phyloP scores from a whole-genome alignment of 2,113 vertebrate species.

The Amazona vittata region DNA sequence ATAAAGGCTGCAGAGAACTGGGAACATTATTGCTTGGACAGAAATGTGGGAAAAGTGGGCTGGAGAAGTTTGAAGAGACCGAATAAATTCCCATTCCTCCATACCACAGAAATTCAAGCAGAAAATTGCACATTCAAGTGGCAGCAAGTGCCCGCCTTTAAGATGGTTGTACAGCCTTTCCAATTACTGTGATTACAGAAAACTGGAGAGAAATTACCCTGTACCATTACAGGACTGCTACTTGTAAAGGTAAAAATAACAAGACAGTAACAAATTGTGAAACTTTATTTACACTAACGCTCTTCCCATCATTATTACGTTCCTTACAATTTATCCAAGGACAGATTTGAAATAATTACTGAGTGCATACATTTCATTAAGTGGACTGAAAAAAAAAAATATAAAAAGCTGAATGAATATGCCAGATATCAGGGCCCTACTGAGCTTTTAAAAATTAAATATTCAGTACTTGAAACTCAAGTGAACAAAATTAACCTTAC shows the following conservation, averaged over 20 bases:
- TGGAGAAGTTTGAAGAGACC: background rate
- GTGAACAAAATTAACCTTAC: background rate
- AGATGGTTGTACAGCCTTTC: background rate
- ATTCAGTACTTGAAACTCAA: background rate
- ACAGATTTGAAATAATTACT: background rate
- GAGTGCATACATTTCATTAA: background rate
- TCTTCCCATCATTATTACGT: background rate
- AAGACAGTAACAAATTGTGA: background rate
- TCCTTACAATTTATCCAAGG: background rate
- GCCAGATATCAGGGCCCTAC: background rate
- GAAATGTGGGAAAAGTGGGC: accelerated
- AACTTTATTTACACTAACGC: background rate
- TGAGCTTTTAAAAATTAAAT: background rate
- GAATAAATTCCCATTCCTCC: background rate
- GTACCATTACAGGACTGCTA: background rate
- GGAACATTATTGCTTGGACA: background rate
- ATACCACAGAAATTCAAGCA: background rate
- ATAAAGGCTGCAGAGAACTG: background rate
- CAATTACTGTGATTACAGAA: background rate
- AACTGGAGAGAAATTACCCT: background rate
- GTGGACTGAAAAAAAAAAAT: background rate
- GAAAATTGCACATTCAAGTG: background rate
- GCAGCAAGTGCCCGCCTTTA: background rate
- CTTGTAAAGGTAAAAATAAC: background rate
- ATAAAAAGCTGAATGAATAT: background rate